Evolutionary conservation across 2,113 vertebrate species (phyloP).

Genomic region (Microtus ochrogaster): DNA sequence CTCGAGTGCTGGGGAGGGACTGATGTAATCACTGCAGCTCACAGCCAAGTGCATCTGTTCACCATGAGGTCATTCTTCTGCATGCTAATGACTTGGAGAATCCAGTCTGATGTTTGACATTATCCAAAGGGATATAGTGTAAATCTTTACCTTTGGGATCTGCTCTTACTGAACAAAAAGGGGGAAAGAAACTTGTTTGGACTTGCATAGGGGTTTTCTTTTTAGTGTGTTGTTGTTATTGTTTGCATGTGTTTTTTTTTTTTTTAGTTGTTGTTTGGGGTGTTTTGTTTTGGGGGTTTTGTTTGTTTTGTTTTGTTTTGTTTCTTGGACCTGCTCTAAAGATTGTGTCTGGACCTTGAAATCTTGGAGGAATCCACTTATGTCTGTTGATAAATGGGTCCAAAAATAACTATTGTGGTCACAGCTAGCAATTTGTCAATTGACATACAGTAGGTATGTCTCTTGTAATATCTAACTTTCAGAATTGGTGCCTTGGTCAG

Average conservation of each 20-base stretch:
- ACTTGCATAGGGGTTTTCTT: background rate
- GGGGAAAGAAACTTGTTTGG: constrained; percentile 62
- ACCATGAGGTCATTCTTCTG: constrained; percentile 91
- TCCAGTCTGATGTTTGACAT: constrained; percentile 85
- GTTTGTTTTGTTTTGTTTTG: background rate
- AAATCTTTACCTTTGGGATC: constrained; percentile 82
- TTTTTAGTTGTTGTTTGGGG: background rate
- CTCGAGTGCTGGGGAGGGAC: constrained; percentile 87
- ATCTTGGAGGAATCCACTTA: constrained; percentile 70
- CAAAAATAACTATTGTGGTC: constrained; percentile 76
- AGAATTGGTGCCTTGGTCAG: constrained; percentile 44
- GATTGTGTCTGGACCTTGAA: constrained; percentile 60
- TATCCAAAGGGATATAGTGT: constrained; percentile 82
- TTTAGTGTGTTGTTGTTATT: background rate
- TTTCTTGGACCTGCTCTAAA: constrained; percentile 43
- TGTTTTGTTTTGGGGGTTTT: background rate
- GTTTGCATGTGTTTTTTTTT: background rate
- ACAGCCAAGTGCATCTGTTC: constrained; percentile 92
- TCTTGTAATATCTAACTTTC: constrained; percentile 62
- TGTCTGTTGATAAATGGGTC: constrained; percentile 81
- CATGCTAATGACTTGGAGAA: constrained; percentile 91
- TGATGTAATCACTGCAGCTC: constrained; percentile 90
- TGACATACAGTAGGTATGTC: constrained; percentile 51
- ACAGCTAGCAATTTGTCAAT: constrained; percentile 76
- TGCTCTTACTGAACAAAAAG: constrained; percentile 57